A percentile compares a stretch with the other conserved stretches of the same genome.
phyloP scores from a whole-genome alignment of 2,888 invertebrate genomes.

The Monopis laevigella region DNA sequence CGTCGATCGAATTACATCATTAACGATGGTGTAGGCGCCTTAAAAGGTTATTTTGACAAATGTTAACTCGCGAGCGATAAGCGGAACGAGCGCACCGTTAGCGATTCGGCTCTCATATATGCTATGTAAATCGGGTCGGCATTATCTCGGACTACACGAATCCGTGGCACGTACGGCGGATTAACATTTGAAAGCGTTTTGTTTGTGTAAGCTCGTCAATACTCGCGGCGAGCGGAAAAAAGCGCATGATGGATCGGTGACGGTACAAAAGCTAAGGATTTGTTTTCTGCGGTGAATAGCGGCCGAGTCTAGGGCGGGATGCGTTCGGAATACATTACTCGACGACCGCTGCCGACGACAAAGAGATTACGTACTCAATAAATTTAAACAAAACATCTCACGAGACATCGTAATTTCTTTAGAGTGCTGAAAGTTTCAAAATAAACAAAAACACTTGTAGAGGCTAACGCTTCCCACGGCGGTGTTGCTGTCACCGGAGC shows the following conservation, averaged over 20 bases:
- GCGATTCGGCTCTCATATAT: constrained; percentile 10
- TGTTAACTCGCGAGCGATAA: neutral
- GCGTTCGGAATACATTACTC: constrained; percentile 54
- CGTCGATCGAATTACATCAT: constrained; percentile 48
- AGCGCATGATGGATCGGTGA: constrained; percentile 51
- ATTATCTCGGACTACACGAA: constrained; percentile 30
- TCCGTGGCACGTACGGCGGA: constrained; percentile 52
- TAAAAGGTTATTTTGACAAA: constrained; percentile 47
- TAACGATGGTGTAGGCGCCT: constrained; percentile 60
- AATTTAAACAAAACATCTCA: constrained; percentile 6
- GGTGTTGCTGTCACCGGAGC: constrained; percentile 49
- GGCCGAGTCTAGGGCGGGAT: constrained; percentile 45
- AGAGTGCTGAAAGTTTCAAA: neutral
- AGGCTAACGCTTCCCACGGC: constrained; percentile 40
- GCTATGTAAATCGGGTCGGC: constrained; percentile 4
- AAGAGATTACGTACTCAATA: constrained; percentile 6
- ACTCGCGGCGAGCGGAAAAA: constrained; percentile 54
- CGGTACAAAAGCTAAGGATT: constrained; percentile 50
- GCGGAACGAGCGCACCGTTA: neutral
- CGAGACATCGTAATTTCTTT: constrained; percentile 6
- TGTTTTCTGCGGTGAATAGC: constrained; percentile 60
- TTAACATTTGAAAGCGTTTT: constrained; percentile 62
- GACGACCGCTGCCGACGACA: constrained; percentile 15
- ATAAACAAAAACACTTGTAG: neutral
- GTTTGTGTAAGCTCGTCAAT: constrained; percentile 56